Percentiles rank a stretch among this genome's conserved stretches.
Conservation (phyloP, 2,888 invertebrate genomes). For the Cephus pygmeus region DNA sequence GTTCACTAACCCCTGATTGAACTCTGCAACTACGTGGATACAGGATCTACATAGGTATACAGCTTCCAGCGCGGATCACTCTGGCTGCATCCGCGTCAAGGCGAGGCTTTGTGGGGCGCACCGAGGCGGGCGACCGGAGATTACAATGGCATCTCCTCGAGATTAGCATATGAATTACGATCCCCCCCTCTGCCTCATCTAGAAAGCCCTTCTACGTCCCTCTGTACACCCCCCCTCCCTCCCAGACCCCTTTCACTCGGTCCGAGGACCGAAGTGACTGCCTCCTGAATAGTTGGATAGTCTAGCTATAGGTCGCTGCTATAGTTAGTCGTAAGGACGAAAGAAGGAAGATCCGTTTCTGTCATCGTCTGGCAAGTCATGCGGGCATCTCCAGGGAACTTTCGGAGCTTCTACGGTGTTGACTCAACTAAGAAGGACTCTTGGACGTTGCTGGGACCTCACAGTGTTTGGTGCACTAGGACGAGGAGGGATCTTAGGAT, state of each 20-base stretch:
- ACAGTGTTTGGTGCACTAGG: background rate
- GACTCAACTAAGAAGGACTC: background rate
- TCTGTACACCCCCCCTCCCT: constrained; percentile 17
- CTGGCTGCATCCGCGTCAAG: constrained; percentile 58
- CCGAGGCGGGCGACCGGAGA: constrained; percentile 62
- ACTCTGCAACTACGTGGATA: constrained; percentile 46
- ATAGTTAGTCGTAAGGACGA: background rate
- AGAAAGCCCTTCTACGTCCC: constrained; percentile 35
- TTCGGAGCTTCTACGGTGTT: background rate
- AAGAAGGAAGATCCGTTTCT: background rate
- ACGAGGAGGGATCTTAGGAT: background rate
- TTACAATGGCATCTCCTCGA: constrained; percentile 66
- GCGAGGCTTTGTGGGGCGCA: constrained; percentile 60
- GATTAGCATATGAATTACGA: constrained; percentile 66
- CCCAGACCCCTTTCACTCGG: background rate
- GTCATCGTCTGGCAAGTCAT: constrained; percentile 9
- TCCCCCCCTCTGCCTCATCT: constrained; percentile 35
- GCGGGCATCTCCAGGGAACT: constrained; percentile 8
- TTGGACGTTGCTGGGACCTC: background rate
- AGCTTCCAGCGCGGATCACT: constrained; percentile 52
- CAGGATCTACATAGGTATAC: constrained; percentile 52
- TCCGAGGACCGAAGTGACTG: background rate
- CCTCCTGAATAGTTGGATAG: background rate
- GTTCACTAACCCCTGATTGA: constrained; percentile 57
- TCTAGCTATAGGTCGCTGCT: background rate